phyloP scores from a whole-genome alignment of 2,113 vertebrate genomes.

The Bubo blakistoni region DNA sequence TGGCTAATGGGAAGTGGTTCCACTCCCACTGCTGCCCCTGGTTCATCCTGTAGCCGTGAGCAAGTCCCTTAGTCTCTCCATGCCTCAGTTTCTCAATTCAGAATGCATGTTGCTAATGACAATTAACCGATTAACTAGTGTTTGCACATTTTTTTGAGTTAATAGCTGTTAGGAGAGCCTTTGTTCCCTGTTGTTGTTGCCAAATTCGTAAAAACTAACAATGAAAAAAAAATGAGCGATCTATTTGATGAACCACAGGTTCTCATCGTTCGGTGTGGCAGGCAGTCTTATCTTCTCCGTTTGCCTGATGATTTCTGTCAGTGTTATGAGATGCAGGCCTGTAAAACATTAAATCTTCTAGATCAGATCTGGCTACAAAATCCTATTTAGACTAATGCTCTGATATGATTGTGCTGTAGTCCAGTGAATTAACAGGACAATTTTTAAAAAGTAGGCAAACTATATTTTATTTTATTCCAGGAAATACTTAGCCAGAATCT shows the following conservation, averaged over 20 bases:
- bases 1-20: not conserved
- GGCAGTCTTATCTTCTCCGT: not conserved
- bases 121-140: not conserved
- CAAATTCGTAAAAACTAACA: not conserved
- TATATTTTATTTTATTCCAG: not conserved
- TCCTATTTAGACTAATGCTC: conserved; percentile 7
- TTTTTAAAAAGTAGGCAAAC: not conserved
- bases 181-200: not conserved
- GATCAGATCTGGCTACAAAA: conserved; percentile 14
- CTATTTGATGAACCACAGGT: not conserved
- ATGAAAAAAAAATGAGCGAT: not conserved
- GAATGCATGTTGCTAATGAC: not conserved
- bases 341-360: not conserved
- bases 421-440: not conserved
- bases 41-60: not conserved
- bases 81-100: not conserved
- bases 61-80: not conserved
- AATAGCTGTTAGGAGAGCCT: not conserved
- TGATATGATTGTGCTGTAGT: conserved; percentile 27
- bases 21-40: not conserved
- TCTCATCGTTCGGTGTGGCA: rapidly evolving
- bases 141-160: not conserved
- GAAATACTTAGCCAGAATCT: not conserved
- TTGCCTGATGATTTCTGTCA: not conserved
- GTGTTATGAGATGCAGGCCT: not conserved